Evolutionary conservation across 2,113 vertebrate genomes (phyloP).

Genomic region (Salvator merianae): DNA sequence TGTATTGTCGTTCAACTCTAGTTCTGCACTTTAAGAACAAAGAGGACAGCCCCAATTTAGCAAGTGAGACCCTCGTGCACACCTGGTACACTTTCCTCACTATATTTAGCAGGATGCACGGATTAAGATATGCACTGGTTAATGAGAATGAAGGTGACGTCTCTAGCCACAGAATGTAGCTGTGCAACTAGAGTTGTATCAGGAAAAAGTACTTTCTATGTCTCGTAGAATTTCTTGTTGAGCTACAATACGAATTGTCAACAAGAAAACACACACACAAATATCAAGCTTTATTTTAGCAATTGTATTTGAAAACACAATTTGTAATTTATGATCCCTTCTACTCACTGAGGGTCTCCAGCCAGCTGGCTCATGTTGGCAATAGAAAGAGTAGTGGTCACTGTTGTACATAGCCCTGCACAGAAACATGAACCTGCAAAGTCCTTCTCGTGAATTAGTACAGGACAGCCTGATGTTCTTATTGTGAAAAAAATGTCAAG

Average conservation of each 20-base stretch:
- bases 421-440: background rate
- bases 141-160: background rate
- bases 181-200: background rate
- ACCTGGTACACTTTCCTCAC: background rate
- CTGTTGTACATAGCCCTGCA: background rate
- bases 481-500: background rate
- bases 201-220: constrained; percentile 23
- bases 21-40: constrained; percentile 45
- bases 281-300: background rate
- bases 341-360: background rate
- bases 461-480: background rate
- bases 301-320: background rate
- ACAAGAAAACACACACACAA: background rate
- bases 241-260: constrained; percentile 1
- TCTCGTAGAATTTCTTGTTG: constrained; percentile 36
- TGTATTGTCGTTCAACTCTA: constrained; percentile 38
- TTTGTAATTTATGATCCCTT: background rate
- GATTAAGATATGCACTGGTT: background rate
- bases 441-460: fast-evolving
- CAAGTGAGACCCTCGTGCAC: background rate
- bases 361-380: background rate
- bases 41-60: constrained; percentile 14
- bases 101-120: background rate
- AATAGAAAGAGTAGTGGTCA: fast-evolving
- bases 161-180: background rate